These are phyloP conservation scores for Numenius arquata DNA, from an alignment of 2,113 vertebrate species.

Conservation along the genomic window DNA sequence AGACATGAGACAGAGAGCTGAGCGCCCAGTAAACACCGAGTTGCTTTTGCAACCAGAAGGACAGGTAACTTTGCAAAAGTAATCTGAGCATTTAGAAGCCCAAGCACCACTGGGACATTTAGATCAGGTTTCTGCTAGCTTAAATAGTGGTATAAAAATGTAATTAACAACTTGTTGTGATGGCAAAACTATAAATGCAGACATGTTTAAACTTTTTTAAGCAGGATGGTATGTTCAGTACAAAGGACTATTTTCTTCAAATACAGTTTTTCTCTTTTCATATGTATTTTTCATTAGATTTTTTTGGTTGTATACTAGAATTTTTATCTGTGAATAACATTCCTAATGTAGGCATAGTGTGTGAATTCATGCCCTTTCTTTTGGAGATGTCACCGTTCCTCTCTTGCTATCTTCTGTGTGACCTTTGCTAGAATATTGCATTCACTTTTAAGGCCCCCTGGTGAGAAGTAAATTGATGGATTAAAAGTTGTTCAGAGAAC, in stretches of 20 bases:
- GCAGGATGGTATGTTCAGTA: neutral
- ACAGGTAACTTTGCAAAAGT: neutral
- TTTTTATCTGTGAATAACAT: neutral
- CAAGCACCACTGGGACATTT: neutral
- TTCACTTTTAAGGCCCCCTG: neutral
- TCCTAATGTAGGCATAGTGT: neutral
- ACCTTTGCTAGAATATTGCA: neutral
- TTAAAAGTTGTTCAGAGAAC: neutral
- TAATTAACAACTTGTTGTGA: neutral
- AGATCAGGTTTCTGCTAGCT: neutral
- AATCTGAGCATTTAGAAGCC: neutral
- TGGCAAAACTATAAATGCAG: neutral
- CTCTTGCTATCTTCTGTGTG: neutral
- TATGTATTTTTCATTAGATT: neutral
- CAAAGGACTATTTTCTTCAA: neutral
- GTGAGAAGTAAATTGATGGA: neutral
- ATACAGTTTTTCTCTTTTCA: neutral
- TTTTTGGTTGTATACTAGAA: neutral
- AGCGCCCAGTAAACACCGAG: rapidly evolving
- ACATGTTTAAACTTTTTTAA: neutral
- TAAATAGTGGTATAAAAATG: neutral
- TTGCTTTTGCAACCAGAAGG: neutral
- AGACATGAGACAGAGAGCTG: neutral
- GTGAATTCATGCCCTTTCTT: neutral
- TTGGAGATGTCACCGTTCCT: neutral